Conservation (phyloP, 2,888 invertebrate genomes). For the Mimumesa dahlbomi region DNA sequence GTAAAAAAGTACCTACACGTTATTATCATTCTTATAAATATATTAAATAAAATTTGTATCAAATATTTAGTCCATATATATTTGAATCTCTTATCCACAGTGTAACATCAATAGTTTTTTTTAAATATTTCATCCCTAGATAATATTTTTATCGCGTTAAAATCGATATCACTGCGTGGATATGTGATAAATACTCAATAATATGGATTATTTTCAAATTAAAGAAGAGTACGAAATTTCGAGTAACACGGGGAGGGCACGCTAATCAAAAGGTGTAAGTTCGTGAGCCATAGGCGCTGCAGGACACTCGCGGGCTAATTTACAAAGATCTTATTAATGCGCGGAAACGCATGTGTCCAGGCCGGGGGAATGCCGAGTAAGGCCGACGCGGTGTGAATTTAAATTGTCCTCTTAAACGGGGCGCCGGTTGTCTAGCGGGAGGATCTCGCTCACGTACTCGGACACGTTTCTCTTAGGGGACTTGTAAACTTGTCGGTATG, state of each 20-base stretch:
- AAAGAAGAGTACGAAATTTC: no score
- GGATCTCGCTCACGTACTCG: constrained; percentile 77
- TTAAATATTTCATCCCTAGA: no score
- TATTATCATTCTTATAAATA: no score
- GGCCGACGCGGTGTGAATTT: constrained; percentile 75
- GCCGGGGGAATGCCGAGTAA: constrained; percentile 63
- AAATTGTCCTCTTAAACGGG: constrained; percentile 77
- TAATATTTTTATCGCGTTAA: no score
- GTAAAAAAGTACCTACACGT: no score
- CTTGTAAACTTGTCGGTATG: constrained; percentile 65
- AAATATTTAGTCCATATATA: no score
- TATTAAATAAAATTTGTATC: no score
- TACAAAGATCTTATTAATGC: constrained; percentile 72
- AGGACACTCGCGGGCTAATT: constrained; percentile 64
- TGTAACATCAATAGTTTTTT: no score
- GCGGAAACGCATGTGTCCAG: constrained; percentile 62
- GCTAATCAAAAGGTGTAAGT: constrained; percentile 34
- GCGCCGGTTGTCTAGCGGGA: constrained; percentile 77
- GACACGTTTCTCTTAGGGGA: constrained; percentile 66
- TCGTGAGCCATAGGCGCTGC: constrained; percentile 17
- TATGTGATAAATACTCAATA: no score
- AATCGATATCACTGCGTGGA: no score
- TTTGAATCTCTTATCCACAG: no score
- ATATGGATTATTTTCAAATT: no score
- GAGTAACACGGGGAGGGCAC: not conserved